Percentiles rank a stretch among this genome's conserved stretches.
These are phyloP conservation scores for Bombus cullumanus DNA, from an alignment of 1,140 invertebrate species.

Conservation along the genomic window DNA sequence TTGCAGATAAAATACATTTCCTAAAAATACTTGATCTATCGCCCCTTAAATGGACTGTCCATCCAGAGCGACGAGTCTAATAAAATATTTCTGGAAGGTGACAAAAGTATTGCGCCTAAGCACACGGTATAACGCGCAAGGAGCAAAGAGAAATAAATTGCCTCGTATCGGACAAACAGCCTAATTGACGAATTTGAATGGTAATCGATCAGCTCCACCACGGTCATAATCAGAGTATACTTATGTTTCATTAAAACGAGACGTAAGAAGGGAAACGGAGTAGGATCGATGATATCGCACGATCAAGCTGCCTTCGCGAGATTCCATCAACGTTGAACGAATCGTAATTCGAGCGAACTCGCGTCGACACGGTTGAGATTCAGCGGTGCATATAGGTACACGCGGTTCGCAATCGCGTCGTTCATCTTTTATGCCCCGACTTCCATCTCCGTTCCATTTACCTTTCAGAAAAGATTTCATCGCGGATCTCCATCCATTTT, in stretches of 20 bases:
- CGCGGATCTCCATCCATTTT: conserved; percentile 64
- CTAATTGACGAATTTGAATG: too few species aligned
- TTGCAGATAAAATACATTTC: too few species aligned
- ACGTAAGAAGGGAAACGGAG: background rate
- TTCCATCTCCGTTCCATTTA: conserved; percentile 71
- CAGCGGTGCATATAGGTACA: background rate
- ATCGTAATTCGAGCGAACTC: background rate
- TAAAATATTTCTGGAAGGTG: fast-evolving
- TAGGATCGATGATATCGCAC: background rate
- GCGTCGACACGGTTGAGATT: too few species aligned
- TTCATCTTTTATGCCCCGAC: conserved; percentile 64
- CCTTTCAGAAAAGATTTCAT: conserved; percentile 68
- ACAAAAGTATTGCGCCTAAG: background rate
- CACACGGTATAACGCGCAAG: too few species aligned
- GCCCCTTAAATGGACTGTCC: fast-evolving
- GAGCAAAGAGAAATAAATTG: background rate
- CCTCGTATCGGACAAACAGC: background rate
- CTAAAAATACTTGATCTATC: fast-evolving
- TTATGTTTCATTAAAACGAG: background rate
- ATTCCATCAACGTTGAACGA: background rate
- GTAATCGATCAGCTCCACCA: fast-evolving
- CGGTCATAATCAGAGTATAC: fast-evolving
- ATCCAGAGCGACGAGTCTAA: fast-evolving
- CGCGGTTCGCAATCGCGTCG: background rate
- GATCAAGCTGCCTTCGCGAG: background rate